phyloP scores from a whole-genome alignment of 2,797 vertebrate genomes.

The Leptodactylus fallax region DNA sequence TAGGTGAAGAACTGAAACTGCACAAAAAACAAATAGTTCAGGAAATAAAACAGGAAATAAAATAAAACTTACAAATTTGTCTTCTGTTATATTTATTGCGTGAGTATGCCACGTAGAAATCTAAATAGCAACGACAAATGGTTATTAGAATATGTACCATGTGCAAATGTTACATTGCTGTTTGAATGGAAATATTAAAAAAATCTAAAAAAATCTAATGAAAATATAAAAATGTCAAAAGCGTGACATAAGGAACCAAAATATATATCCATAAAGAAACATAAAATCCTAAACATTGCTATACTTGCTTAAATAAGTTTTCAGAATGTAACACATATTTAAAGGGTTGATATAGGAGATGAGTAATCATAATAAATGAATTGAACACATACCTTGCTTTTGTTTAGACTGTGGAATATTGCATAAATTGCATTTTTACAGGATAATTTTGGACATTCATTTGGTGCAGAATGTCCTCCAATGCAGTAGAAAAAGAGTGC shows the following conservation, averaged over 20 bases:
- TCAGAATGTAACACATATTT: not conserved
- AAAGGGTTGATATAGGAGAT: not conserved
- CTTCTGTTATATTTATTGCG: not conserved
- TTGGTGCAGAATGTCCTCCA: not conserved
- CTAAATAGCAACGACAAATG: not conserved
- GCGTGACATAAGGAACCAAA: not conserved
- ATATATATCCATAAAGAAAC: not conserved
- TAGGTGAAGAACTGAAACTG: not conserved
- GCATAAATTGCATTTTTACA: not conserved
- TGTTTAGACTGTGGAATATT: rapidly evolving
- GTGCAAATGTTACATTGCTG: not conserved
- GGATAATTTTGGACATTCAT: not conserved
- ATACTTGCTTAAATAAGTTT: not conserved
- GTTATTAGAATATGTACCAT: not conserved
- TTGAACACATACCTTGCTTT: conserved; percentile 3
- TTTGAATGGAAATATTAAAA: no score
- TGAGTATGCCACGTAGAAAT: not conserved
- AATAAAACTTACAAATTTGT: conserved; percentile 5
- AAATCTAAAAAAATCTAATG: no score
- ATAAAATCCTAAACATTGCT: not conserved
- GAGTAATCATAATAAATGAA: not conserved
- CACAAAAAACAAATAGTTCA: no score
- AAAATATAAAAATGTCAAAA: not conserved
- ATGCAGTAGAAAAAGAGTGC: not conserved
- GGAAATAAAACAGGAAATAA: not conserved